These are phyloP conservation scores for Drosophila rhopaloa DNA, from an alignment of 1,140 invertebrate species.

Conservation along the genomic window DNA sequence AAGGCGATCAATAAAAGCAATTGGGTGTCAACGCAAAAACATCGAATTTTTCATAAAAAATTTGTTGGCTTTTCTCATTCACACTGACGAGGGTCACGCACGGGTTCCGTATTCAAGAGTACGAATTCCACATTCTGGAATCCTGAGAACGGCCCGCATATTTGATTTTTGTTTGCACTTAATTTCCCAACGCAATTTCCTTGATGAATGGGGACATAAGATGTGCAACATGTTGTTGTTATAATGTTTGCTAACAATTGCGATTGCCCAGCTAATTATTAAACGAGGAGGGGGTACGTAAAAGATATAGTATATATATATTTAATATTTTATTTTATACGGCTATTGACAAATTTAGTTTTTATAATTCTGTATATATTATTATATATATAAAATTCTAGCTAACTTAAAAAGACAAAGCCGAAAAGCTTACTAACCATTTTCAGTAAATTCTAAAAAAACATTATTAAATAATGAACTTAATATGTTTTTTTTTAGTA, in stretches of 20 bases:
- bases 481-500: too few relatives aligned
- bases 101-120: not conserved
- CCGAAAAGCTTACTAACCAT: too few relatives aligned
- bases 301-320: too few relatives aligned
- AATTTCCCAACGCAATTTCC: not conserved
- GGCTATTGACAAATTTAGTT: too few relatives aligned
- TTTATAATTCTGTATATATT: too few relatives aligned
- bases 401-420: too few relatives aligned
- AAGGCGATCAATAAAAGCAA: not conserved
- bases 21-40: not conserved
- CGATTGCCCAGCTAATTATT: not conserved
- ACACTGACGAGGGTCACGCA: conserved; percentile 15
- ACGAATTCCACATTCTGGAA: not conserved
- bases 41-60: not conserved
- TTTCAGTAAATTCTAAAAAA: too few relatives aligned
- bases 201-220: not conserved
- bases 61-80: conserved; percentile 1
- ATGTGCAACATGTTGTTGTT: conserved; percentile 3
- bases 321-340: too few relatives aligned
- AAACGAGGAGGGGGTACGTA: too few relatives aligned
- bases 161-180: conserved; percentile 3
- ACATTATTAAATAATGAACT: too few relatives aligned
- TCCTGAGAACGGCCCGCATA: not conserved
- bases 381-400: too few relatives aligned
- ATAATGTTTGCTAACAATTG: not conserved